These are phyloP conservation scores for Nothoprocta perdicaria DNA, from an alignment of 2,113 vertebrate species.

Conservation along the genomic window DNA sequence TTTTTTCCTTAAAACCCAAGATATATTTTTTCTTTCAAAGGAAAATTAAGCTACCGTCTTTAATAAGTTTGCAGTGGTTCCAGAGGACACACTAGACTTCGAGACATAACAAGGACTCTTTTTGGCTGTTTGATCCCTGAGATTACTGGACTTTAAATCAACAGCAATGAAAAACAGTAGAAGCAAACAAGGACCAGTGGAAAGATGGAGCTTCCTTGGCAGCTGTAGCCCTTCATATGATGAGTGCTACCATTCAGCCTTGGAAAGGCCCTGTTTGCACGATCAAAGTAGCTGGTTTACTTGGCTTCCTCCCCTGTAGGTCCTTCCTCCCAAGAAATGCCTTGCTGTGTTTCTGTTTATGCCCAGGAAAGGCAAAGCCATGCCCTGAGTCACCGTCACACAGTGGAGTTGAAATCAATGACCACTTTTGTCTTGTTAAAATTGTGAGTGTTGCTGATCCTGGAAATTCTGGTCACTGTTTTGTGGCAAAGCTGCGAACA, in stretches of 20 bases:
- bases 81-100: not conserved
- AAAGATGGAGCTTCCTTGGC: not conserved
- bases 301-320: not conserved
- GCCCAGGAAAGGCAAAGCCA: not conserved
- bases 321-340: not conserved
- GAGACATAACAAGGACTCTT: not conserved
- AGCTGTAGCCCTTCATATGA: not conserved
- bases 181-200: not conserved
- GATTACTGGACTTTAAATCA: not conserved
- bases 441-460: not conserved
- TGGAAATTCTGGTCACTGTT: not conserved
- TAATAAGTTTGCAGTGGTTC: not conserved
- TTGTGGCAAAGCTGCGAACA: not conserved
- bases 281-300: not conserved
- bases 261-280: not conserved
- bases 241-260: not conserved
- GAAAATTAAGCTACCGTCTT: not conserved
- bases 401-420: not conserved
- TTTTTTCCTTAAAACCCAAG: not conserved
- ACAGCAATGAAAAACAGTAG: not conserved
- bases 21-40: no score
- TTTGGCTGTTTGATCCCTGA: not conserved
- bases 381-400: slow-evolving; percentile 13
- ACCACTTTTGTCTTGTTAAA: slow-evolving; percentile 4
- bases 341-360: not conserved